These are phyloP conservation scores for Harmothoe impar DNA, from an alignment of 2,888 invertebrate species.

Conservation along the genomic window DNA sequence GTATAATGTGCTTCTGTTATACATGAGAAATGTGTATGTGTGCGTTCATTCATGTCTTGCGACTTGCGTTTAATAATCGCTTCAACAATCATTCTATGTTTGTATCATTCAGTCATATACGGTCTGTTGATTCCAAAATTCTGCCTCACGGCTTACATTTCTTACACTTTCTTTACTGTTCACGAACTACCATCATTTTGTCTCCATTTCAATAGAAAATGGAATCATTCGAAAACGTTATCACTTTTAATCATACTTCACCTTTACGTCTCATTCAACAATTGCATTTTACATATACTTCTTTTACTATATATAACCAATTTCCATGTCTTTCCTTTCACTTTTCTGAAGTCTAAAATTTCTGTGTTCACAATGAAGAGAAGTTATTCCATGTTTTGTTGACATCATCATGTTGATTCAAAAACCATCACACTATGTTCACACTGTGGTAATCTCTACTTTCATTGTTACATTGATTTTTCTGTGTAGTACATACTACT, in stretches of 20 bases:
- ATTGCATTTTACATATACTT: constrained; percentile 21
- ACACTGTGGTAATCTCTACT: constrained; percentile 12
- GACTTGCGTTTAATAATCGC: neutral
- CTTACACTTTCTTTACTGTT: constrained; percentile 39
- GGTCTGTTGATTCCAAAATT: neutral
- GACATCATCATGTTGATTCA: constrained; percentile 42
- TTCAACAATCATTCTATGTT: constrained; percentile 24
- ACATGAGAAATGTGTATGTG: neutral
- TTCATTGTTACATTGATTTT: constrained; percentile 28
- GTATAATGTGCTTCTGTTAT: neutral
- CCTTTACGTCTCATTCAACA: constrained; percentile 25
- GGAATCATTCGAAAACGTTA: neutral
- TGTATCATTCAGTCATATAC: neutral
- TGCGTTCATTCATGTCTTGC: constrained; percentile 19
- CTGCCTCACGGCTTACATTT: neutral
- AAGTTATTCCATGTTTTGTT: neutral
- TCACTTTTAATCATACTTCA: constrained; percentile 12
- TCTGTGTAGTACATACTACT: neutral
- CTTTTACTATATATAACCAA: neutral
- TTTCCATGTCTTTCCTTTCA: constrained; percentile 37
- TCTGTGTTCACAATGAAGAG: constrained; percentile 1
- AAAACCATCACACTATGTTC: constrained; percentile 22
- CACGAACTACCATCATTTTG: neutral
- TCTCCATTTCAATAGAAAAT: neutral
- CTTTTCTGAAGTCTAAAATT: neutral